A percentile compares a stretch with the other conserved stretches of the same genome.
These are phyloP conservation scores for Drosophila pseudotakahashii DNA, from an alignment of 2,888 invertebrate species.

Conservation along the genomic window DNA sequence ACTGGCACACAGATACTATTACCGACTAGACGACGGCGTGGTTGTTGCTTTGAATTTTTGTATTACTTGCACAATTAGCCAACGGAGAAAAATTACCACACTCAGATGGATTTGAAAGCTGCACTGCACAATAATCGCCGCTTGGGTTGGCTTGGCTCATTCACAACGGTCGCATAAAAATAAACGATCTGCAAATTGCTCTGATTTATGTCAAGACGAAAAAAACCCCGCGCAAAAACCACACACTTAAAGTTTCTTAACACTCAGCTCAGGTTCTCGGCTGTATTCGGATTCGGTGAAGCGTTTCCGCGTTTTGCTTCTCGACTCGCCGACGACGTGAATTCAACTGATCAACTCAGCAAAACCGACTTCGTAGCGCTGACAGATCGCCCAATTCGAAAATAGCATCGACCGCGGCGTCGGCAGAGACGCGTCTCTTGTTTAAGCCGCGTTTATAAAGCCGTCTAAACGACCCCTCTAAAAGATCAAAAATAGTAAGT, in stretches of 20 bases:
- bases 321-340: slow-evolving; percentile 61
- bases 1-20: slow-evolving; percentile 30
- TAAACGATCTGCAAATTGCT: slow-evolving; percentile 22
- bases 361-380: slow-evolving; percentile 44
- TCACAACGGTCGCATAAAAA: slow-evolving; percentile 15
- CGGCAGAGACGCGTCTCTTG: slow-evolving; percentile 23
- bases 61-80: slow-evolving; percentile 70
- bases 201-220: slow-evolving; percentile 30
- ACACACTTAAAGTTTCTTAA: slow-evolving; percentile 13
- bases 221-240: slow-evolving; percentile 6
- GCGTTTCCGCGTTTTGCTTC: slow-evolving; percentile 66
- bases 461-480: slow-evolving; percentile 59
- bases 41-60: slow-evolving; percentile 46
- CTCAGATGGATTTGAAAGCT: slow-evolving; percentile 34
- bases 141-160: slow-evolving; percentile 27
- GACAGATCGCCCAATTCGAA: slow-evolving; percentile 61
- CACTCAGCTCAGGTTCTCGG: slow-evolving; percentile 41
- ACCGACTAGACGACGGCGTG: slow-evolving; percentile 56
- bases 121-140: slow-evolving; percentile 34
- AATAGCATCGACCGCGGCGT: slow-evolving; percentile 32
- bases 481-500: slow-evolving; percentile 60
- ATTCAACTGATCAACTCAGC: slow-evolving; percentile 57
- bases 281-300: slow-evolving; percentile 6
- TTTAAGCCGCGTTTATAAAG: slow-evolving; percentile 45
- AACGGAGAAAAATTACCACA: slow-evolving; percentile 59